A percentile compares a stretch with the other conserved stretches of the same genome.
Conservation (phyloP, 2,113 vertebrate species). For the Semicossyphus pulcher region DNA sequence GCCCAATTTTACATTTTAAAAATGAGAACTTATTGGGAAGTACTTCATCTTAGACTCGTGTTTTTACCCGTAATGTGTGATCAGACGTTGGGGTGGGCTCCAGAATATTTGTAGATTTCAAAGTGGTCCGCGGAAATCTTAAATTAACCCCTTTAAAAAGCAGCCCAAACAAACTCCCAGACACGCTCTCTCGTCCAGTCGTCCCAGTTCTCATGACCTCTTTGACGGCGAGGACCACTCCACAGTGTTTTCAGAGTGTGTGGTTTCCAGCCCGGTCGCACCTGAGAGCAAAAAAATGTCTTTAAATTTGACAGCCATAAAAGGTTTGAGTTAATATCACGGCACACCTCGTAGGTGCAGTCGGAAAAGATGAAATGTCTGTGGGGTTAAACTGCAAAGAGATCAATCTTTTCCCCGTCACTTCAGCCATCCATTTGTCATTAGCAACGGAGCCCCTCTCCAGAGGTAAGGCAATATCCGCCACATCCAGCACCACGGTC, state of each 20-base stretch:
- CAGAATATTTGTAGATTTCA: too few species aligned
- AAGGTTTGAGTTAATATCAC: constrained; percentile 24
- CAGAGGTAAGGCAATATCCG: constrained; percentile 70
- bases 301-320: constrained; percentile 30
- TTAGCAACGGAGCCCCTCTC: constrained; percentile 47
- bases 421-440: constrained; percentile 63
- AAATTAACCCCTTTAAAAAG: constrained; percentile 17
- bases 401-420: constrained; percentile 54
- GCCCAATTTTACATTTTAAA: too few species aligned
- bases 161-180: constrained; percentile 25
- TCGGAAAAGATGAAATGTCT: constrained; percentile 45
- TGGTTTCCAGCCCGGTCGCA: constrained; percentile 30
- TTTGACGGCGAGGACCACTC: constrained; percentile 7
- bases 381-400: constrained; percentile 43
- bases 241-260: constrained; percentile 47
- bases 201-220: constrained; percentile 60
- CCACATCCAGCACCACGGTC: constrained; percentile 33
- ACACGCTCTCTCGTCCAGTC: constrained; percentile 22
- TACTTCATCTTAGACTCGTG: too few species aligned
- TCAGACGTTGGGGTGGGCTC: too few species aligned
- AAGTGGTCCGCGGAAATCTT: too few species aligned
- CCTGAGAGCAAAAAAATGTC: constrained; percentile 2
- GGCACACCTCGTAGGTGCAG: constrained; percentile 5
- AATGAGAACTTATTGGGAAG: too few species aligned
- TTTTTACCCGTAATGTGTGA: too few species aligned